Base-by-base conservation (phyloP, 1,140 invertebrate species). In the Onthophagus taurus region DNA sequence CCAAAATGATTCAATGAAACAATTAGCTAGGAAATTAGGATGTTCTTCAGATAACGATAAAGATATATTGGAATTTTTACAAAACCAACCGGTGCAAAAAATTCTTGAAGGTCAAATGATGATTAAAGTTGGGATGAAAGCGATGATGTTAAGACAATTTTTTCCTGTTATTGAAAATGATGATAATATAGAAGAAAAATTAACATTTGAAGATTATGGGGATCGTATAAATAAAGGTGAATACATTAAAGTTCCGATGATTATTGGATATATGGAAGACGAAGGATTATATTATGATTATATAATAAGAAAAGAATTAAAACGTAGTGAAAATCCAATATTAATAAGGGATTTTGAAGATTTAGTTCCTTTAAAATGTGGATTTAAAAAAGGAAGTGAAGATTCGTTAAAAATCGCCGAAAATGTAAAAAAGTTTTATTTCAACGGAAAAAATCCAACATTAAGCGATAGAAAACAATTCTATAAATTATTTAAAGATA, bases 351-450 rank as follows among this genome's bases (percentile, higher is more conserved):
- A 70, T 57, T 69, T 72, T 31, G 51, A 70, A 17, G 44, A 66
- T 4, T 44, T 69, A n/a, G 61, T 74, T 16, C 70, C 71, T 3
- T 55, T 64, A 50, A 56, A 61, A 4, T 65, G 66, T 39, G 63
- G 65, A 38, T 62, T 72, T 38, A 49, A 65, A 49, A 50, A 66
- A 13, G 63, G 63, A 30, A 59, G 63, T 19, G 45, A 67, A 6
- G 55, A 64, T 31, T 67, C 69, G 21, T 51, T 57, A 31, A 49
- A 67, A 45, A 63, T 70, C 11, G 47, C 67, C 0, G 38, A 68
- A 26, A 66, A 71, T 50, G 58, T 75, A 3, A 73, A 71, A 52
- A 54, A 72, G n/a, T 67, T 63, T 45, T 76, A 74, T 50, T 74
- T 72, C 47, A 60, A 65, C 3, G 65, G 71, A 43, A 64, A 53